phyloP scores from a whole-genome alignment of 2,113 vertebrate species.

The Merops nubicus region DNA sequence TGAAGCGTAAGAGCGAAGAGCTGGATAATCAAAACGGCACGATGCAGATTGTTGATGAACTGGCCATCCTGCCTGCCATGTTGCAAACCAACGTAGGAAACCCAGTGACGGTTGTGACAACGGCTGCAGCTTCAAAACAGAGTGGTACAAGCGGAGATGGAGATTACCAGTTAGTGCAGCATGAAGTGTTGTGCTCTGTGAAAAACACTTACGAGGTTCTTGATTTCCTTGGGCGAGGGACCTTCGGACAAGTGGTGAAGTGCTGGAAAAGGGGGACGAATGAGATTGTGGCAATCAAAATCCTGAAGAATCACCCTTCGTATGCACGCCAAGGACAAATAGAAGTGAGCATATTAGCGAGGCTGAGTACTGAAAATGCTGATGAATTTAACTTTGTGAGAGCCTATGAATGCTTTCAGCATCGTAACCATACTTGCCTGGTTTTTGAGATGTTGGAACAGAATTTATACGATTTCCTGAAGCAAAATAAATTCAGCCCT shows the following conservation, averaged over 20 bases:
- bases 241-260: constrained; percentile 98
- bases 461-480: constrained; percentile 98
- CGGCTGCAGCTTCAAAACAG: constrained; percentile 81
- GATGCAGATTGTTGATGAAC: constrained; percentile 99
- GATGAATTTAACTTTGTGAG: constrained; percentile 97
- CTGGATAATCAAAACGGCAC: constrained; percentile 86
- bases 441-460: constrained; percentile 99
- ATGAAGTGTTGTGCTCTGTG: constrained; percentile 94
- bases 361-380: constrained; percentile 94
- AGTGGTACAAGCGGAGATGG: constrained; percentile 86
- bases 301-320: constrained; percentile 97
- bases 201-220: constrained; percentile 98
- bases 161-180: constrained; percentile 97
- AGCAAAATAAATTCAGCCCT: constrained; percentile 99
- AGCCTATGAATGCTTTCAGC: constrained; percentile 98
- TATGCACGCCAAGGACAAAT: constrained; percentile 98
- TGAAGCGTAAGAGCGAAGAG: constrained; percentile 99
- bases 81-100: constrained; percentile 92
- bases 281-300: constrained; percentile 96
- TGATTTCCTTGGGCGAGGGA: constrained; percentile 96
- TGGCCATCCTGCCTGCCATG: constrained; percentile 96
- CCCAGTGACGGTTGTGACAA: constrained; percentile 82
- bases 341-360: constrained; percentile 96
- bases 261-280: constrained; percentile 97
- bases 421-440: constrained; percentile 95